Evolutionary conservation across 2,113 vertebrate species (phyloP).

Genomic region (Cryptomyrus ogoouensis): DNA sequence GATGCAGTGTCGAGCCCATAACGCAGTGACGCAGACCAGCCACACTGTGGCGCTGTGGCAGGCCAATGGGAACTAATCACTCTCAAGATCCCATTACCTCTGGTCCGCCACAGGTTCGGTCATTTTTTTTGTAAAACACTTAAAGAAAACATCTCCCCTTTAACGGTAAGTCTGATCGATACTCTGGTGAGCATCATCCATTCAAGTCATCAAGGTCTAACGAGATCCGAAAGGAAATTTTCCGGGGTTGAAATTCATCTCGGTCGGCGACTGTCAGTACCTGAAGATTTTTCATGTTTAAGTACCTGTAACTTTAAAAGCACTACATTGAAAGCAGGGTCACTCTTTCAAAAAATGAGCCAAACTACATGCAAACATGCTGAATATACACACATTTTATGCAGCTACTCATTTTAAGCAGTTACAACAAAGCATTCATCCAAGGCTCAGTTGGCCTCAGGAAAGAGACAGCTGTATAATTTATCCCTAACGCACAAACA

Average conservation of each 20-base stretch:
- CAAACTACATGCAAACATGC: neutral
- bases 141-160: neutral
- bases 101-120: neutral
- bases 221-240: neutral
- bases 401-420: neutral
- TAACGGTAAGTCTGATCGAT: conserved; percentile 4
- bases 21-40: neutral
- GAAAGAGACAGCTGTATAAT: neutral
- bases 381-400: neutral
- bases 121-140: neutral
- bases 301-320: neutral
- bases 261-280: neutral
- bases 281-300: neutral
- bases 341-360: neutral
- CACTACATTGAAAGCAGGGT: neutral
- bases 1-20: neutral
- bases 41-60: neutral
- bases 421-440: neutral
- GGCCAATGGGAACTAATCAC: neutral
- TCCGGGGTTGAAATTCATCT: neutral
- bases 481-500: neutral
- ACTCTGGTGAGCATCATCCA: neutral
- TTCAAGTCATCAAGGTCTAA: neutral
- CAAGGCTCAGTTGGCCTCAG: neutral
- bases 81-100: neutral